Conservation (phyloP, 2,113 vertebrate species). For the Vulpes ferrilata region DNA sequence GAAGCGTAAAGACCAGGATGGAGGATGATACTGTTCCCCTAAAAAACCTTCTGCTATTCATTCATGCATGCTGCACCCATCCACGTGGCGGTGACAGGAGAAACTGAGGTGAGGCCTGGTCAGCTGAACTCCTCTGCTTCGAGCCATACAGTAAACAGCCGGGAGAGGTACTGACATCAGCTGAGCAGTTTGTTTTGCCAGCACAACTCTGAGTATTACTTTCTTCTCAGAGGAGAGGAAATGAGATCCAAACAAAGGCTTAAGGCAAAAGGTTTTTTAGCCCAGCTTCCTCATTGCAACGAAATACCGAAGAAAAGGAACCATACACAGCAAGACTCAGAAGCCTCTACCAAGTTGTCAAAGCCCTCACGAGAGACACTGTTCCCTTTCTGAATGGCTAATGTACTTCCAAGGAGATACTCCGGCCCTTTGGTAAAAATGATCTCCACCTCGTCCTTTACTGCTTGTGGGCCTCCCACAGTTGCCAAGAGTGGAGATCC, state of each 20-base stretch:
- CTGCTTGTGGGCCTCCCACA: not conserved
- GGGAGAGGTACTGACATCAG: not conserved
- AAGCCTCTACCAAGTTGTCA: not conserved
- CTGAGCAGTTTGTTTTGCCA: not conserved
- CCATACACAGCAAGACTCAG: not conserved
- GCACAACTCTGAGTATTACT: not conserved
- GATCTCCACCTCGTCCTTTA: not conserved
- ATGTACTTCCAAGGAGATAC: not conserved
- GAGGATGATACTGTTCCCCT: not conserved
- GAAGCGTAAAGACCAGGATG: not conserved
- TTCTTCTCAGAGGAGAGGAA: slow-evolving; percentile 47
- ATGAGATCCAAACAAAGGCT: slow-evolving; percentile 59
- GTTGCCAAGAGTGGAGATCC: not conserved
- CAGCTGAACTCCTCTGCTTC: not conserved
- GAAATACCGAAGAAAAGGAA: not conserved
- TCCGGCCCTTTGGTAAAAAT: not conserved
- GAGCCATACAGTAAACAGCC: not conserved
- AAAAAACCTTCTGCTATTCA: not conserved
- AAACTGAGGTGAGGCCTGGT: not conserved
- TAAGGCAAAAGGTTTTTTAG: slow-evolving; percentile 1
- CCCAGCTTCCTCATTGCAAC: slow-evolving; percentile 20
- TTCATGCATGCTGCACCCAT: accelerated
- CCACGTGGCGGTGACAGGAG: accelerated
- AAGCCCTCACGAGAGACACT: not conserved
- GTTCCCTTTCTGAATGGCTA: not conserved